phyloP scores from a whole-genome alignment of 2,888 invertebrate species.

The Saturnia pavonia region DNA sequence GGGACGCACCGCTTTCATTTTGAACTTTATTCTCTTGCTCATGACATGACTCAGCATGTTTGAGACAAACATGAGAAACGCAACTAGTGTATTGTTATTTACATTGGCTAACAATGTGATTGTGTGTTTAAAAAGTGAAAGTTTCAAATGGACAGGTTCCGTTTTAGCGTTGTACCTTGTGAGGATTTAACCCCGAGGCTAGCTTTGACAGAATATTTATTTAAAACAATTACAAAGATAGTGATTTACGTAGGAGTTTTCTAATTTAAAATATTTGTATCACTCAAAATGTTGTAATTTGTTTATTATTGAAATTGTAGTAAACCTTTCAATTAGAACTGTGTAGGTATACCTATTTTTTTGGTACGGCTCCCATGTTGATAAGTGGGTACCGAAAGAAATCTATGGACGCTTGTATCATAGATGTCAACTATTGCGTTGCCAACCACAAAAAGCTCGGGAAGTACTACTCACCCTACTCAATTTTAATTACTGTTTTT shows the following conservation, averaged over 20 bases:
- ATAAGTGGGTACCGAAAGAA: no score
- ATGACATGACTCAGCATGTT: conserved; percentile 11
- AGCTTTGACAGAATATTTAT: background rate
- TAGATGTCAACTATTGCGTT: no score
- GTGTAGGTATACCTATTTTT: no score
- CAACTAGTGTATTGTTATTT: conserved; percentile 15
- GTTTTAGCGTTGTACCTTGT: conserved; percentile 35
- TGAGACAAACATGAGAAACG: background rate
- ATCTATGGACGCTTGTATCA: no score
- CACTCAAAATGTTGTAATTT: no score
- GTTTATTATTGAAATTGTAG: no score
- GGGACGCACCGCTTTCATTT: background rate
- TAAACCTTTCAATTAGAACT: no score
- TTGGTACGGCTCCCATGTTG: no score
- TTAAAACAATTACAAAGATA: background rate
- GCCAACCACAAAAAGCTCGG: no score
- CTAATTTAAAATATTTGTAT: background rate
- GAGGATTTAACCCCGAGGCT: conserved; percentile 9
- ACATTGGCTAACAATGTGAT: conserved; percentile 17
- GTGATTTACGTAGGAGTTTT: background rate
- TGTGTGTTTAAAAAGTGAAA: conserved; percentile 49
- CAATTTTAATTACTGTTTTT: no score
- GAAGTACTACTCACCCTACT: no score
- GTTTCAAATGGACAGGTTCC: conserved; percentile 44
- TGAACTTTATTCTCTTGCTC: conserved; percentile 5